Percentiles rank a stretch among this genome's conserved stretches.
Conservation (phyloP, 2,113 vertebrate species). For the Kryptolebias marmoratus region DNA sequence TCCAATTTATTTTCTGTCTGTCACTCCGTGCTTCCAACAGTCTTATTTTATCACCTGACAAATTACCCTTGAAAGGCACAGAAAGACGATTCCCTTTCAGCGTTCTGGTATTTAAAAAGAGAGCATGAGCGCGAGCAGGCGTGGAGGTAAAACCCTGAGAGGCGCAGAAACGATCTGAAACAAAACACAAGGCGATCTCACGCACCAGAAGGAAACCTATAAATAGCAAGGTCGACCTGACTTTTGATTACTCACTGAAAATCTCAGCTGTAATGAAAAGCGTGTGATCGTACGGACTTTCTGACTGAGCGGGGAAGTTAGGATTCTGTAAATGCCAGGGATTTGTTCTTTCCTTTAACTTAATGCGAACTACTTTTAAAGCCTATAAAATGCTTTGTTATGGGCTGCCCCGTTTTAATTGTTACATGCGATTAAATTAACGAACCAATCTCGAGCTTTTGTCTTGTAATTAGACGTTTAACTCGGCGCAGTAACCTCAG, state of each 20-base stretch:
- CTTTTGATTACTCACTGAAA: background rate
- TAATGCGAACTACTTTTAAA: background rate
- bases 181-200: background rate
- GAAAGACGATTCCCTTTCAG: background rate
- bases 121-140: background rate
- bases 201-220: background rate
- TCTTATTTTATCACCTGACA: slow-evolving; percentile 2
- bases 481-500: too few species aligned
- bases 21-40: background rate
- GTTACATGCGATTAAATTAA: too few species aligned
- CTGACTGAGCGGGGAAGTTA: background rate
- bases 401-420: too few species aligned
- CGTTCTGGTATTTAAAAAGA: background rate
- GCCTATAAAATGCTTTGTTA: too few species aligned
- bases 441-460: too few species aligned
- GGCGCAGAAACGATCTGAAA: background rate
- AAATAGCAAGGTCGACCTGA: too few species aligned
- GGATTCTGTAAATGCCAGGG: background rate
- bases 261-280: background rate
- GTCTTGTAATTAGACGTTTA: too few species aligned
- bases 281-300: background rate
- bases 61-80: background rate
- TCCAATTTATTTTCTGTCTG: background rate
- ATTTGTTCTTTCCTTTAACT: background rate
- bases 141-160: background rate